A percentile compares a stretch with the other conserved stretches of the same genome.
Conservation (phyloP, 2,113 vertebrate genomes). For the Pogonocichla stellata region DNA sequence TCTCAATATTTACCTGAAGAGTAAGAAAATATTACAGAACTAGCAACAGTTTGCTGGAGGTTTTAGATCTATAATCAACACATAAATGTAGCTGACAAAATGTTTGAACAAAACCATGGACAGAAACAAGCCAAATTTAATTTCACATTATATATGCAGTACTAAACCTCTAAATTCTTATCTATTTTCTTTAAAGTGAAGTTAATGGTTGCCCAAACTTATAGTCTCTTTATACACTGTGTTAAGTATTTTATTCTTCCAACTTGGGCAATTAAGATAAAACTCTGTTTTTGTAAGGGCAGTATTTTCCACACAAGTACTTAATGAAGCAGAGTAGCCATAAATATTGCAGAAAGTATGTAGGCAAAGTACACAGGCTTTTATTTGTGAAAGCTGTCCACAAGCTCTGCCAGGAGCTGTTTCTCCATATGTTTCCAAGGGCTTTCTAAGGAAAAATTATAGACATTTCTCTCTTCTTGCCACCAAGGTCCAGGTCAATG, state of each 20-base stretch:
- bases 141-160: not conserved
- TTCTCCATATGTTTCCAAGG: not conserved
- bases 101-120: not conserved
- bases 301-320: not conserved
- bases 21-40: not conserved
- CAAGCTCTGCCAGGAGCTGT: not conserved
- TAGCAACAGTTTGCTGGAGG: not conserved
- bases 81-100: not conserved
- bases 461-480: not conserved
- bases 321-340: not conserved
- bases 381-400: slow-evolving; percentile 9
- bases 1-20: not conserved
- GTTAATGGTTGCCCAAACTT: not conserved
- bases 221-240: not conserved
- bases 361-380: not conserved
- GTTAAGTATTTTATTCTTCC: not conserved
- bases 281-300: not conserved
- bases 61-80: not conserved
- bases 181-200: not conserved
- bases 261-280: slow-evolving; percentile 12
- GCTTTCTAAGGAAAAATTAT: not conserved
- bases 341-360: not conserved
- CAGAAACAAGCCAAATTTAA: not conserved
- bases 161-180: not conserved
- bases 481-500: not conserved